Base-by-base conservation (phyloP, 2,888 invertebrate genomes). In the Agrotis clavis region DNA sequence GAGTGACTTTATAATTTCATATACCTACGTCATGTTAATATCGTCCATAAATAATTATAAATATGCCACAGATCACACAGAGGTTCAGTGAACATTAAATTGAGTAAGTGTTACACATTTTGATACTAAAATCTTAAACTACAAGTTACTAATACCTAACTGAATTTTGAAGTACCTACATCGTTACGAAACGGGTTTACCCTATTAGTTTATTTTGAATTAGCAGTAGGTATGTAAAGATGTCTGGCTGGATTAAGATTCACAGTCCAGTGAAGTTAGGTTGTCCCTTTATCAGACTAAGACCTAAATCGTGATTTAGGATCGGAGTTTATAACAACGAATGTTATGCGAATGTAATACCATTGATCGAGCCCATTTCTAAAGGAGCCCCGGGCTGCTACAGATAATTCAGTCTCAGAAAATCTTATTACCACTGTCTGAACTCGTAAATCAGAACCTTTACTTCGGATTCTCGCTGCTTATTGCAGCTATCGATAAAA, bases 391-490 rank as follows among this genome's bases (percentile, higher is more conserved):
- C 47, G 21, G 51, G 41, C 19, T 57, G 35, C 35, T 25, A 13
- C 1, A 61, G 35, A 73, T 62, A 0, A 62, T 47, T 54, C 48
- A n/a, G 9, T 21, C 13, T 4, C 30, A 53, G 18, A 54, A 61
- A 62, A 71, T 47, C 25, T 45, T 30, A 45, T 64, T 25, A 64
- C 11, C 30, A 9, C 18, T 19, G 35, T 16, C 25, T 56, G 9
- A 45, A 45, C 16, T 45, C 56, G 65, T 74, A 72, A 50, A 50
- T 74, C 56, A 35, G 2, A 74, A 4, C n/a, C 35, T 30, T 13
- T n/a, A n/a, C 21, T 48, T 25, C 6, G 11, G 4, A 54, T 56
- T 25, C 13, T 14, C n/a, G 11, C 16, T 16, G 21, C 14, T 35
- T 18, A 56, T 30, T 47, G n/a, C 18, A 74, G 14, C 4, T 56